Base-by-base conservation (phyloP, 2,113 vertebrate genomes). In the Petrocephalus microphthalmus region DNA sequence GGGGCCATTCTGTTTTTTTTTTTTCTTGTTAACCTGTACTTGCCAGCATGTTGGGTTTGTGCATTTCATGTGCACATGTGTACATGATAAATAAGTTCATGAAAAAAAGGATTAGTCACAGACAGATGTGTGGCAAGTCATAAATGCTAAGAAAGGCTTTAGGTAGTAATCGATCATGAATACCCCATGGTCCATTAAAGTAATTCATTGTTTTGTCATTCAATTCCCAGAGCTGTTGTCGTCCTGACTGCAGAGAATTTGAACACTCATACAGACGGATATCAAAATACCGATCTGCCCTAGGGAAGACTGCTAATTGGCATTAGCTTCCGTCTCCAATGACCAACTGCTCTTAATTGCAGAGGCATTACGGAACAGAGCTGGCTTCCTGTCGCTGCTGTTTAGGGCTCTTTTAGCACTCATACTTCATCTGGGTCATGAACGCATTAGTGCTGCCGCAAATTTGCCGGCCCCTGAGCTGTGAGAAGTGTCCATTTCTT, bases 401-500 rank as follows among this genome's bases (percentile, higher is more conserved):
- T 91, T 89, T 84, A 91, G 85, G 89, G 89, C 87, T 60, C 19
- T 90, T 89, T 90, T 89, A 83, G 54, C 71, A 29, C 89, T 52
- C 54, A 89, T 78, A 89, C 89, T 87, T 90, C 89, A 90, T 86
- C 86, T 53, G 54, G 88, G 91, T 89, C 90, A 2, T 87, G 90
- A 88, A 84, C 90, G 89, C 91, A 92, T 93, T 91, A 92, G 88
- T 88, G 56, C 85, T 88, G 92, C 90, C 90, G 87, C 67, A 87
- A 88, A 88, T 92, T 86, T 89, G 88, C 88, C 90, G 90, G 85
- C 86, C 56, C 85, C n/a, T 85, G 86, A 51, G 89, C 89, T 84
- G 92, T 84, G 64, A 67, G 6, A 87, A 89, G 81, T 89, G 85
- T 91, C 91, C 89, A 89, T 91, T 89, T 91, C 88, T 88, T 88